phyloP scores from a whole-genome alignment of 2,113 vertebrate genomes.

The Clupea harengus region DNA sequence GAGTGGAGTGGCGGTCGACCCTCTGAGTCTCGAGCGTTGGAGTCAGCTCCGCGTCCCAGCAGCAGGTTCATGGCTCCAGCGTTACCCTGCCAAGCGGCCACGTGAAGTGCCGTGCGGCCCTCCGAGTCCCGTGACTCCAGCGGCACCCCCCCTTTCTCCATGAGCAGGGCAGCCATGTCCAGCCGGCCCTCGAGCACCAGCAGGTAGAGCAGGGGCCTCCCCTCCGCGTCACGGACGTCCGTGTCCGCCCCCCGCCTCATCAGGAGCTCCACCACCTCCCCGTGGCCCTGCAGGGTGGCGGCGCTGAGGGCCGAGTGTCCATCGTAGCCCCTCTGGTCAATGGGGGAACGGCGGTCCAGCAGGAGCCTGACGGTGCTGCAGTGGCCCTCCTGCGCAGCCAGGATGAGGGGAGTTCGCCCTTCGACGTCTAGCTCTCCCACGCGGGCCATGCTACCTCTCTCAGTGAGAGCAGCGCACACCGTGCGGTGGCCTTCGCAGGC shows the following conservation, averaged over 20 bases:
- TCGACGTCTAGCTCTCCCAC: constrained; percentile 74
- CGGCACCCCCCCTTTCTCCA: constrained; percentile 72
- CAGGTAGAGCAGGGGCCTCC: constrained; percentile 76
- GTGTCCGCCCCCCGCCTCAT: constrained; percentile 73
- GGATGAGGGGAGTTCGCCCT: constrained; percentile 71
- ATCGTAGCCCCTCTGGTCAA: constrained; percentile 72
- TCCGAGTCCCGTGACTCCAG: constrained; percentile 73
- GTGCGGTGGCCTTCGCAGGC: constrained; percentile 75
- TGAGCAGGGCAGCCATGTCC: constrained; percentile 67
- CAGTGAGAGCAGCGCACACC: constrained; percentile 69
- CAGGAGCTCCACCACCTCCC: constrained; percentile 68
- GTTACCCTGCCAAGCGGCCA: constrained; percentile 74
- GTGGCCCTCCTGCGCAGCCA: constrained; percentile 80
- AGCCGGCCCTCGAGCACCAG: constrained; percentile 69
- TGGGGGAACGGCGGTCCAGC: constrained; percentile 69
- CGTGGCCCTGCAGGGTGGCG: constrained; percentile 68
- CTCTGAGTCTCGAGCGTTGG: constrained; percentile 71
- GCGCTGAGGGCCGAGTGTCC: constrained; percentile 73
- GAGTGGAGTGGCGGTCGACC: constrained; percentile 73
- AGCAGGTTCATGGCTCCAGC: constrained; percentile 65
- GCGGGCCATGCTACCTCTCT: constrained; percentile 73
- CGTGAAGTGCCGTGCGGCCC: constrained; percentile 75
- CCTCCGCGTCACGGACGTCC: constrained; percentile 72
- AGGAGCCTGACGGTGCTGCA: constrained; percentile 64
- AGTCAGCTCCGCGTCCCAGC: constrained; percentile 67